These are phyloP conservation scores for Galaxias olidus DNA, from an alignment of 2,797 vertebrate genomes.

Conservation along the genomic window DNA sequence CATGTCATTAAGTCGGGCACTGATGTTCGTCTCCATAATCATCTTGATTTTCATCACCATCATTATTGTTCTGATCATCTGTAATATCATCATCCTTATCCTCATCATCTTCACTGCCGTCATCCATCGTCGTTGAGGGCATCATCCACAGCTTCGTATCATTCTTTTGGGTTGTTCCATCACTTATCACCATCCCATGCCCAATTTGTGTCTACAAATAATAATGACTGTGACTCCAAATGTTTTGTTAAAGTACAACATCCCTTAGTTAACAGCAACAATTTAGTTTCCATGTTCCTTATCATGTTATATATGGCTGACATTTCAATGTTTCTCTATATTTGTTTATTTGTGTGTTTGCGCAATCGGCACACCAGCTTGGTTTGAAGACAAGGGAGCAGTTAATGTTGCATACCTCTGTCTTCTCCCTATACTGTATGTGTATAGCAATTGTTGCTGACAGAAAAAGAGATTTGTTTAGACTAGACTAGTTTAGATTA, in stretches of 20 bases:
- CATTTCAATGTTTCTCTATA: too few relatives aligned
- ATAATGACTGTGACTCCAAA: too few relatives aligned
- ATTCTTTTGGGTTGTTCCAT: constrained; percentile 2
- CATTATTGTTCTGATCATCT: background rate
- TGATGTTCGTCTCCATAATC: background rate
- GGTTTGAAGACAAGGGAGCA: too few relatives aligned
- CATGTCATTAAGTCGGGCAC: background rate
- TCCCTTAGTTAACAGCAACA: too few relatives aligned
- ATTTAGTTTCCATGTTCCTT: too few relatives aligned
- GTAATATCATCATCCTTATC: constrained; percentile 13
- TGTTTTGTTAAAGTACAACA: too few relatives aligned
- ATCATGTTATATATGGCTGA: too few relatives aligned
- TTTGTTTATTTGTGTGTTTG: too few relatives aligned
- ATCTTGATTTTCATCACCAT: too few relatives aligned
- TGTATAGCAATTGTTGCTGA: background rate
- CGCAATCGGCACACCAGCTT: too few relatives aligned
- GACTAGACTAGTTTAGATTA: too few relatives aligned
- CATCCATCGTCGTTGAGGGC: constrained; percentile 2
- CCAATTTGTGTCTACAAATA: too few relatives aligned
- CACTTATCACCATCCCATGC: background rate
- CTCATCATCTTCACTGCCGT: background rate
- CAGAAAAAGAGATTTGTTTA: background rate
- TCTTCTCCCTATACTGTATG: background rate
- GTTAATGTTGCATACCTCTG: background rate
- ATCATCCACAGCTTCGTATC: background rate